Evolutionary conservation across 2,797 vertebrate species (phyloP).

Genomic region (Streptopelia turtur): DNA sequence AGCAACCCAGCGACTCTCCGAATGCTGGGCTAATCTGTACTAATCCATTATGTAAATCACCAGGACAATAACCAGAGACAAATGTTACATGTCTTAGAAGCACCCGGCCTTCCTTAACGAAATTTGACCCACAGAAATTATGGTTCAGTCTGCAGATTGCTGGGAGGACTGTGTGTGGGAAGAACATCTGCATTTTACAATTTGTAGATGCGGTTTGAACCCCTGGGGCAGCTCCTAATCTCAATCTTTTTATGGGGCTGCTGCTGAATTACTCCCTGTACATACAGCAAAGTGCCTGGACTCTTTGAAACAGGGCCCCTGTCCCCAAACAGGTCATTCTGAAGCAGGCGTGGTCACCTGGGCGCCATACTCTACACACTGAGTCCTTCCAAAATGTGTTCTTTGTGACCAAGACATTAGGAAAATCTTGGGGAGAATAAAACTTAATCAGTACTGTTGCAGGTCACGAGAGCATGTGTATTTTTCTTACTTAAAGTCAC

Average conservation of each 20-base stretch:
- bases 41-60: conserved; percentile 66
- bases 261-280: background rate
- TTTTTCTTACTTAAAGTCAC: background rate
- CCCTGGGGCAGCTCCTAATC: background rate
- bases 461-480: background rate
- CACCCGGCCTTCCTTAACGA: background rate
- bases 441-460: background rate
- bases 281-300: background rate
- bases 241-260: background rate
- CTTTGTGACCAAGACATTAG: background rate
- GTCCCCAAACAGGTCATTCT: background rate
- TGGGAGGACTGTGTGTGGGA: background rate
- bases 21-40: conserved; percentile 43
- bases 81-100: background rate
- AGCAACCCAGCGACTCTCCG: conserved; percentile 28
- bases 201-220: background rate
- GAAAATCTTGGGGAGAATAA: background rate
- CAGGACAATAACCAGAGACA: conserved; percentile 51
- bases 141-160: background rate
- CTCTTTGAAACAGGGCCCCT: background rate
- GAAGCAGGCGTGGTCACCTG: background rate
- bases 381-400: background rate
- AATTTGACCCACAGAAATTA: background rate
- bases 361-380: background rate
- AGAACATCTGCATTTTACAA: background rate